A percentile compares a stretch with the other conserved stretches of the same genome.
phyloP scores from a whole-genome alignment of 2,888 invertebrate species.

The Eristalis intricaria region DNA sequence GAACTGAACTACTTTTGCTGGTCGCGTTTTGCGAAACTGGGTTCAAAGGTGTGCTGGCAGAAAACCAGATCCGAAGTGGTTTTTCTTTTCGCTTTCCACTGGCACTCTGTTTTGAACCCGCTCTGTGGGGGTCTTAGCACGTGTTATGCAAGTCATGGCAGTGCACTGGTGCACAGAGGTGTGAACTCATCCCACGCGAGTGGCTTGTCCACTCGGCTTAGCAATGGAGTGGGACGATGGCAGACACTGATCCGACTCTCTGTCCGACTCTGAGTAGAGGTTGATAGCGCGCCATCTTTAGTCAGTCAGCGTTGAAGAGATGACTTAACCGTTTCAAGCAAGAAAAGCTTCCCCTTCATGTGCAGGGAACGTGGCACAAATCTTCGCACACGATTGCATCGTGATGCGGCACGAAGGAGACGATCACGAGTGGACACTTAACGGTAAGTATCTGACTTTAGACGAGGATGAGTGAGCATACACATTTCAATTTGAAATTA shows the following conservation, averaged over 20 bases:
- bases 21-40: constrained; percentile 36
- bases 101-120: neutral
- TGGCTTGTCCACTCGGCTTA: neutral
- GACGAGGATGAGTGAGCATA: too few species aligned
- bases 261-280: neutral
- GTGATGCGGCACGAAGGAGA: neutral
- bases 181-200: constrained; percentile 30
- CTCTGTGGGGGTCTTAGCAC: constrained; percentile 33
- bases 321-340: neutral
- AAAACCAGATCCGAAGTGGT: constrained; percentile 11
- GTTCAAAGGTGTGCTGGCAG: constrained; percentile 28
- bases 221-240: neutral
- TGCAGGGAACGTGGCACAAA: neutral
- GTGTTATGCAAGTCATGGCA: constrained; percentile 27
- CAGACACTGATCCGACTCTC: neutral
- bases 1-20: constrained; percentile 9
- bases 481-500: too few species aligned
- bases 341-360: neutral
- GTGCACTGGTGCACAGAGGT: constrained; percentile 2
- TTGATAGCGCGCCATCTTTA: neutral
- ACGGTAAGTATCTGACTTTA: neutral
- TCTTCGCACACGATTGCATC: neutral
- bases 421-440: neutral
- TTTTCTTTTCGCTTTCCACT: neutral
- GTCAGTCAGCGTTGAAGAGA: neutral